Base-by-base conservation (phyloP, 2,888 invertebrate species). In the Ethmia dodecea region DNA sequence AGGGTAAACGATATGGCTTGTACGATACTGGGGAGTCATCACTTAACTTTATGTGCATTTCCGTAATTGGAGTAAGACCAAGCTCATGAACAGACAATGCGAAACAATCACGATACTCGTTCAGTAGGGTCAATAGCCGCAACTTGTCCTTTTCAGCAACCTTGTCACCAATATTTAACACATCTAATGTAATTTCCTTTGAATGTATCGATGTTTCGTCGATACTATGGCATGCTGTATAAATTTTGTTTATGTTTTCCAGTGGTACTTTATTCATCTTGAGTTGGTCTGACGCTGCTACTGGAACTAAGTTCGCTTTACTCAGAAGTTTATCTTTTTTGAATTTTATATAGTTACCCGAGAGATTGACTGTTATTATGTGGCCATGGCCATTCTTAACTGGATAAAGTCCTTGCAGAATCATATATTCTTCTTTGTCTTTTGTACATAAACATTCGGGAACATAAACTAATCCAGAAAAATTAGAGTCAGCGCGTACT, bases 391-490 rank as follows among this genome's bases (percentile, higher is more conserved):
- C 36, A 12, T 36, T 24, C n/a, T 13, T 3, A 15, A 36, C 14
- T 14, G 14, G n/a, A 18, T 31, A 36, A 6, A 31, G 11, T 1
- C 36, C 36, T 22, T 31, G 31, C 2, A 36, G 14, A 6, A 36
- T 22, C 8, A 22, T 22, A 18, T 35, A 31, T n/a, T 35, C 30
- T 2, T 18, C 18, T 1, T 22, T 24, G 2, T 14, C 15, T 12
- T 35, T 27, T 20, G 31, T 10, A 3, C 13, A 26, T 2, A 10
- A 13, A 25, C 25, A 13, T 1, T 31, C 35, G 1, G 30, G 26
- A n/a, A 35, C 3, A 18, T 27, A 27, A 3, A 32, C 6, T 5
- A 11, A 4, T 1, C 32, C 32, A 3, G 32, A 15, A 15, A 11
- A 32, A 11, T 15, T 2, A 15, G 10, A 10, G 5, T 26, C 26